Evolutionary conservation across 2,797 vertebrate genomes (phyloP).

Genomic region (Halcyon leucocephala): DNA sequence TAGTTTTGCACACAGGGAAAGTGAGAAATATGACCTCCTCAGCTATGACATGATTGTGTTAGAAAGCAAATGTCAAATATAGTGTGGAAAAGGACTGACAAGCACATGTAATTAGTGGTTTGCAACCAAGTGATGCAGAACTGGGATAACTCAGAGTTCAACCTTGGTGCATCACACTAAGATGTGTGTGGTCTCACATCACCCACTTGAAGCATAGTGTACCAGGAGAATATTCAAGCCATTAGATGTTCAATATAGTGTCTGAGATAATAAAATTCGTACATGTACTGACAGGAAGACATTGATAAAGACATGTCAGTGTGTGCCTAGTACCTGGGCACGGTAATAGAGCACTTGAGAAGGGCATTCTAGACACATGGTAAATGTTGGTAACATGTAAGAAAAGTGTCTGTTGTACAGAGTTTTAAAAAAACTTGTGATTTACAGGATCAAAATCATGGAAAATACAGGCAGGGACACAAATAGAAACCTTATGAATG

Average conservation of each 20-base stretch:
- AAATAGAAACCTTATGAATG: neutral
- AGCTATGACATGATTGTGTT: rapidly evolving
- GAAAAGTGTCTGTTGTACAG: neutral
- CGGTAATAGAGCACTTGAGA: neutral
- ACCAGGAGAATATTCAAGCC: neutral
- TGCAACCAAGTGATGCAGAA: rapidly evolving
- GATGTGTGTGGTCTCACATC: neutral
- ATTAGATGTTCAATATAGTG: neutral
- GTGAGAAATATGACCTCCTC: neutral
- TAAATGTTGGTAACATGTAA: neutral
- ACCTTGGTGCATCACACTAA: neutral
- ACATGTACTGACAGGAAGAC: neutral
- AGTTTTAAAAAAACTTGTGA: neutral
- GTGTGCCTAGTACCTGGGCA: neutral
- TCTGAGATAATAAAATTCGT: neutral
- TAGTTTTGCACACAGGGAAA: neutral
- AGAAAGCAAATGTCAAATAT: neutral
- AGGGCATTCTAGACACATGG: neutral
- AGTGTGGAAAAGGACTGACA: neutral
- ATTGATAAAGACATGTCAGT: neutral
- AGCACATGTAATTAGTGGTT: neutral
- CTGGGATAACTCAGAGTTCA: neutral
- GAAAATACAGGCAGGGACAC: neutral
- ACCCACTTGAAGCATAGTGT: neutral
- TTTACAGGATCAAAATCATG: neutral